Percentiles rank a stretch among this genome's conserved stretches.
phyloP scores from a whole-genome alignment of 2,888 invertebrate species.

The Netelia melanura region DNA sequence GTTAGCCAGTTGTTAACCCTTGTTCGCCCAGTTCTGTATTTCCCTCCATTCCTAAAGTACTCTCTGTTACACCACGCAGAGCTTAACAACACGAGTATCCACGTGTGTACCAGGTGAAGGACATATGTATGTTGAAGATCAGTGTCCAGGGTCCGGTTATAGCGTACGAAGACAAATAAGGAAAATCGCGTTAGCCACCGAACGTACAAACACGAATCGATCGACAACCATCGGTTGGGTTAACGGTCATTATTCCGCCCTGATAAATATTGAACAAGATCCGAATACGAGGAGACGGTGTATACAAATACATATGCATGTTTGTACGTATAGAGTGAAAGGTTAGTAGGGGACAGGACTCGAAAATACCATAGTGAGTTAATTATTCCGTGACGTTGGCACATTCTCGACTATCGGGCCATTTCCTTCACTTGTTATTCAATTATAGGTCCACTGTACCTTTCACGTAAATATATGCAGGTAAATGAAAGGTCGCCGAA shows the following conservation, averaged over 20 bases:
- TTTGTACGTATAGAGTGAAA: neutral
- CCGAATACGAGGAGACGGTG: conserved; percentile 29
- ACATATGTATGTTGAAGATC: neutral
- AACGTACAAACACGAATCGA: conserved; percentile 58
- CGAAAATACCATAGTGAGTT: conserved; percentile 47
- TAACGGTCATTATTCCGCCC: conserved; percentile 62
- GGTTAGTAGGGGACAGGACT: neutral
- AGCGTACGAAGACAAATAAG: conserved; percentile 32
- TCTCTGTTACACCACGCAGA: neutral
- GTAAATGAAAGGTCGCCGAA: neutral
- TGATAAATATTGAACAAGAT: conserved; percentile 70
- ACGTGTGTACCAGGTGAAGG: conserved; percentile 1
- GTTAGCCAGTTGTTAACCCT: neutral
- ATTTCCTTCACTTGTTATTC: conserved; percentile 59
- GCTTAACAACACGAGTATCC: neutral
- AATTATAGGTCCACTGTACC: conserved; percentile 31
- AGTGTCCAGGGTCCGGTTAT: neutral
- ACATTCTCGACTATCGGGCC: conserved; percentile 38
- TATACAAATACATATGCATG: neutral
- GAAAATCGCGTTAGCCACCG: conserved; percentile 38
- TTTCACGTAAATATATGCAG: neutral
- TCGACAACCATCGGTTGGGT: conserved; percentile 30
- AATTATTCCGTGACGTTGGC: conserved; percentile 61
- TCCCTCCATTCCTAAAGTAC: neutral
- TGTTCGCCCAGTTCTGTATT: neutral